A percentile compares a stretch with the other conserved stretches of the same genome.
phyloP scores from a whole-genome alignment of 2,888 invertebrate genomes.

The Phyllotreta cruciferae region DNA sequence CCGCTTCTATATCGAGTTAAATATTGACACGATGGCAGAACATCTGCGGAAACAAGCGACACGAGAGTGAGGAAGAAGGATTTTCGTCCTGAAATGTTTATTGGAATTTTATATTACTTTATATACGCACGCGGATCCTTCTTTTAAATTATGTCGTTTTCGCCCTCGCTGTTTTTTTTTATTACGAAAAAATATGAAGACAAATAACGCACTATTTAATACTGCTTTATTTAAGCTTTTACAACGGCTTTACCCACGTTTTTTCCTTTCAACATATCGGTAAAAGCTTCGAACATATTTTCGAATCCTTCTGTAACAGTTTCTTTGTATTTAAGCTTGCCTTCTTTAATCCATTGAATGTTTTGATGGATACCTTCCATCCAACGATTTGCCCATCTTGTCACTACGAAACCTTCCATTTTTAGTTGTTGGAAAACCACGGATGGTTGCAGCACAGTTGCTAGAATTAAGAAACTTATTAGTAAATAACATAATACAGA shows the following conservation, averaged over 20 bases:
- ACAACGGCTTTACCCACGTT: conserved; percentile 51
- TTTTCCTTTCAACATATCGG: conserved; percentile 47
- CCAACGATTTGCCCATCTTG: conserved; percentile 61
- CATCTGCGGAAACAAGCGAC: too few species aligned
- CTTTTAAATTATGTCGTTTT: too few species aligned
- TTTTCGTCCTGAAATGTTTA: too few species aligned
- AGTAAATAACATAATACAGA: neutral
- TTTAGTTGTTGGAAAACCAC: conserved; percentile 45
- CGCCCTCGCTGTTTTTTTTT: too few species aligned
- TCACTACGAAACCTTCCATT: conserved; percentile 49
- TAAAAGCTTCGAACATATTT: conserved; percentile 49
- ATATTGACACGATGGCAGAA: too few species aligned
- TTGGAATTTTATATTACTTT: too few species aligned
- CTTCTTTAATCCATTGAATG: conserved; percentile 69
- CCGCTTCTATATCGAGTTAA: too few species aligned
- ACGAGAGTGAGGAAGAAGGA: too few species aligned
- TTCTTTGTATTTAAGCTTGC: conserved; percentile 74
- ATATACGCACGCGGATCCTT: too few species aligned
- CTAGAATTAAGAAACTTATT: conserved; percentile 35
- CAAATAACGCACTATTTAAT: neutral
- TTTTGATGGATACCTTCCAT: conserved; percentile 70
- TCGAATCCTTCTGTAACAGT: conserved; percentile 71
- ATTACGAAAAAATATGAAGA: too few species aligned
- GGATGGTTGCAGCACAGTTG: conserved; percentile 37
- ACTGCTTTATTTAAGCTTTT: conserved; percentile 48